phyloP scores from a whole-genome alignment of 2,113 vertebrate genomes.

The Notothenia coriiceps region DNA sequence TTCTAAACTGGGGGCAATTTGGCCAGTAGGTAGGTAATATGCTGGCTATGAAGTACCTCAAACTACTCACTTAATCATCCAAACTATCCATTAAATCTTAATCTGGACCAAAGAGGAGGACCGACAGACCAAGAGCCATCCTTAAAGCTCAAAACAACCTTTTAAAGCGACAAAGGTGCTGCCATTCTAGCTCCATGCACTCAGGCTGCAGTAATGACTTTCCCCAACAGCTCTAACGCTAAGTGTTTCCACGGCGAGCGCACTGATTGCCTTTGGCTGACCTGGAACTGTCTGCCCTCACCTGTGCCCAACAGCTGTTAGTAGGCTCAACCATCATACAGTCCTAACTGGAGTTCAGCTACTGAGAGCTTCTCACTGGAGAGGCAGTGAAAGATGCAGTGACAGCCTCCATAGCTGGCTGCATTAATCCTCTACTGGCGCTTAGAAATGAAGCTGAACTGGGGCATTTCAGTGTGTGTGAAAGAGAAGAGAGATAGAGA shows the following conservation, averaged over 20 bases:
- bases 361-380: constrained; percentile 36
- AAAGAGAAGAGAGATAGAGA: neutral
- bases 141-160: constrained; percentile 22
- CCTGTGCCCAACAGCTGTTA: constrained; percentile 52
- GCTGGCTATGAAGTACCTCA: too few relatives aligned
- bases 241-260: constrained; percentile 48
- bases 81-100: too few relatives aligned
- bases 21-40: too few relatives aligned
- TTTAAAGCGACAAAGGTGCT: constrained; percentile 25
- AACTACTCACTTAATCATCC: too few relatives aligned
- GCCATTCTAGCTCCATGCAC: neutral
- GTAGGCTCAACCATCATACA: constrained; percentile 32
- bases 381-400: constrained; percentile 48
- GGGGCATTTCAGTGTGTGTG: constrained; percentile 14
- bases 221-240: constrained; percentile 27
- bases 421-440: constrained; percentile 55
- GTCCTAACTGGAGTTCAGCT: constrained; percentile 12
- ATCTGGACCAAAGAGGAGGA: too few relatives aligned
- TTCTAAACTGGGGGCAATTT: too few relatives aligned
- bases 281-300: constrained; percentile 65
- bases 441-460: constrained; percentile 44
- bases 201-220: constrained; percentile 56
- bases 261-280: constrained; percentile 57
- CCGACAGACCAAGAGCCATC: neutral
- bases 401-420: constrained; percentile 54